Base-by-base conservation (phyloP, 2,797 vertebrate species). In the Anabacerthia variegaticeps region DNA sequence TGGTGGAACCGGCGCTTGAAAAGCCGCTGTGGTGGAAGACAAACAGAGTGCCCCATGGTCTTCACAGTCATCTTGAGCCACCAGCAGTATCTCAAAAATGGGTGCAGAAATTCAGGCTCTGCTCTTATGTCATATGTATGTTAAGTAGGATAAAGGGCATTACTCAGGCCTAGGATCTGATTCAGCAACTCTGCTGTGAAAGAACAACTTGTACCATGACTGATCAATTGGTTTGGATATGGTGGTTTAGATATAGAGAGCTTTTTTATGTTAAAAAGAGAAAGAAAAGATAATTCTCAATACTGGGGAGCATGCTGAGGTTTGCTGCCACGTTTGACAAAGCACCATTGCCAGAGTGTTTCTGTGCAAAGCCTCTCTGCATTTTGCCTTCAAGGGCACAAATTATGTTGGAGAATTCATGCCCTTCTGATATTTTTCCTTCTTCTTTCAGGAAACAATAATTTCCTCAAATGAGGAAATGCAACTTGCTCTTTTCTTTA, bases 391-490 rank as follows among this genome's bases (percentile, higher is more conserved):
- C 24, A 14, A 34, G 32, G 20, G 11, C 20, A 34, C 39, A 79
- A 44, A 48, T 30, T 67, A 6, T 32, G 10, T 34, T 61, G 26
- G 34, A 75, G 63, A 49, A 34, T 20, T 61, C 14, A 5, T 46
- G 39, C 8, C 77, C 83, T 67, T 67, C n/a, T 24, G 49, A 63
- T 30, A 14, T 43, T 46, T 55, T 67, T 46, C n/a, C 32, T 83
- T 56, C 28, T 9, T 75, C 39, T 54, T 83, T 32, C 18, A 46
- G 48, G 85, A 82, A 61, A 65, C 15, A 65, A 26, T 18, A 4
- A 51, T 74, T 85, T 83, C 63, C 63, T 91, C 59, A 79, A 36
- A 72, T 49, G 43, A 86, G 73, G 36, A 89, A 83, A 79, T 58
- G 6, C 12, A 62, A 6, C 14, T 52, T 26, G 17, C 62, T 63